Conservation (phyloP, 2,113 vertebrate genomes). For the Excalfactoria chinensis region DNA sequence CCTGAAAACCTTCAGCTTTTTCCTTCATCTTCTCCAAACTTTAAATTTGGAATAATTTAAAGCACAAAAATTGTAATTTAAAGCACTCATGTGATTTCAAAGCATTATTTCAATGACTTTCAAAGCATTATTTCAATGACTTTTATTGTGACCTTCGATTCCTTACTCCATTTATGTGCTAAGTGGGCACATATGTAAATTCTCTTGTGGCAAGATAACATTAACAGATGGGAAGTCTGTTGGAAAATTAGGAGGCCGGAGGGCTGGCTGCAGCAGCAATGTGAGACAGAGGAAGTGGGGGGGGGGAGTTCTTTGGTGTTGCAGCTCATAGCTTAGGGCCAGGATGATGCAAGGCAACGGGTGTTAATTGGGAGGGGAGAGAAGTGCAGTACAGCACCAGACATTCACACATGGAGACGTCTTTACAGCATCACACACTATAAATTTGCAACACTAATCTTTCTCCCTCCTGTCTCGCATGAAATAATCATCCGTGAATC, state of each 20-base stretch:
- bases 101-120: conserved; percentile 9
- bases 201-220: neutral
- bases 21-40: neutral
- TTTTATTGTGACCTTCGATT: conserved; percentile 2
- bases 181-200: neutral
- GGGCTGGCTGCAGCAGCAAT: neutral
- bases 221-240: conserved; percentile 14
- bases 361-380: neutral
- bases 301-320: neutral
- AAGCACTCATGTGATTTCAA: neutral
- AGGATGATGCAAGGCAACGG: neutral
- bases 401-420: neutral
- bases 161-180: neutral
- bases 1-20: neutral
- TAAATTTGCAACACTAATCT: neutral
- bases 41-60: too few relatives aligned
- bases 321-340: neutral
- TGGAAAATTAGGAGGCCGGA: neutral
- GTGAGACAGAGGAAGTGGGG: neutral
- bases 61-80: too few relatives aligned
- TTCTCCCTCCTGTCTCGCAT: neutral
- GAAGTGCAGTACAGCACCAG: neutral
- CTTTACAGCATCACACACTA: neutral
- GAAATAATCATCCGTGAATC: neutral
- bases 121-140: neutral